phyloP scores from a whole-genome alignment of 2,113 vertebrate species.

The Accipiter virgatus region DNA sequence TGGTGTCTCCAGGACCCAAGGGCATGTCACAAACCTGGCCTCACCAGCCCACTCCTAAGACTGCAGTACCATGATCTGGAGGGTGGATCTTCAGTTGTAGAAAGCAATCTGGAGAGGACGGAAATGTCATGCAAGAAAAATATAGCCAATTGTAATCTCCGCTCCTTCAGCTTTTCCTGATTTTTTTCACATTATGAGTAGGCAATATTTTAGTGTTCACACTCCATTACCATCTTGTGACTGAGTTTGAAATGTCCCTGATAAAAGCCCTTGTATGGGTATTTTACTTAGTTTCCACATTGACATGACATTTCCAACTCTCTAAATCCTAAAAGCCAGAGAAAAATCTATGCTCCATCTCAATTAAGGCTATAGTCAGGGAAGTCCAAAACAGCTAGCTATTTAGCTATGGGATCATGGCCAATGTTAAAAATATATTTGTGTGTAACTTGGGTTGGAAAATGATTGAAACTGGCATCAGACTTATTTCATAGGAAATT shows the following conservation, averaged over 20 bases:
- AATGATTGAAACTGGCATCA: neutral
- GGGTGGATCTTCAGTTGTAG: neutral
- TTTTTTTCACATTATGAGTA: neutral
- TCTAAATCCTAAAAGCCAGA: neutral
- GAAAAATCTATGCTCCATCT: neutral
- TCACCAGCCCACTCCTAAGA: neutral
- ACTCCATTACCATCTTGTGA: neutral
- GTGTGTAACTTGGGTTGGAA: neutral
- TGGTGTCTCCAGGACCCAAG: neutral
- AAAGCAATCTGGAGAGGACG: neutral
- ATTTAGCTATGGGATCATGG: neutral
- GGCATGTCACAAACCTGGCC: neutral
- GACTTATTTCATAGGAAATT: neutral
- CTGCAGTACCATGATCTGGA: neutral
- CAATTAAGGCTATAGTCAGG: neutral
- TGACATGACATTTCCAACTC: neutral
- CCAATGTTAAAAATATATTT: neutral
- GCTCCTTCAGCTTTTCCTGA: neutral
- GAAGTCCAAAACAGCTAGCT: neutral
- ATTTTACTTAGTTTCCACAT: neutral
- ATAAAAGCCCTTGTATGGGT: neutral
- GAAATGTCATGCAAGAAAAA: neutral
- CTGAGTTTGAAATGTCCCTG: neutral
- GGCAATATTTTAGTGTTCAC: neutral
- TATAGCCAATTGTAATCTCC: neutral